Conservation (phyloP, 2,888 invertebrate species). For the Eupithecia subfuscata region DNA sequence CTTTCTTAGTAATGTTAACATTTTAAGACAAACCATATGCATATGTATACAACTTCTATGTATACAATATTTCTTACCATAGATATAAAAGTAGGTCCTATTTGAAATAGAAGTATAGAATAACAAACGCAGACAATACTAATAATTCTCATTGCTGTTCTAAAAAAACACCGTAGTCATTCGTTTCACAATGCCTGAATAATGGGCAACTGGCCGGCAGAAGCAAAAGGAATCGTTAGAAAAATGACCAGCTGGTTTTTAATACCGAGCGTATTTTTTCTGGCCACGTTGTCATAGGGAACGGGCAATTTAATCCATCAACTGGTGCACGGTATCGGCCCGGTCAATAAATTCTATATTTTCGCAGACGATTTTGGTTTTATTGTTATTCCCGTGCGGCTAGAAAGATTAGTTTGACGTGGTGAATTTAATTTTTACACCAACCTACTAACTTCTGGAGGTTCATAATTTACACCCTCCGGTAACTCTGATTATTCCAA, state of each 20-base stretch:
- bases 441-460: neutral
- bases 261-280: conserved; percentile 82
- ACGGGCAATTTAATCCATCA: conserved; percentile 85
- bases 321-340: conserved; percentile 71
- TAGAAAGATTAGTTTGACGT: conserved; percentile 64
- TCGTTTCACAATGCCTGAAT: conserved; percentile 50
- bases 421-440: neutral
- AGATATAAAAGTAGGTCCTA: neutral
- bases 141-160: neutral
- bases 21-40: neutral
- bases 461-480: neutral
- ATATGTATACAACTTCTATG: too few species aligned
- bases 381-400: conserved; percentile 69
- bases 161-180: neutral
- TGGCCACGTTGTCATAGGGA: conserved; percentile 83
- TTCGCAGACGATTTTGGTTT: conserved; percentile 78
- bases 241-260: conserved; percentile 84
- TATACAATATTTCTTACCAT: neutral
- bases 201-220: conserved; percentile 67
- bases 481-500: neutral
- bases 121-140: neutral
- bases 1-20: neutral
- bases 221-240: conserved; percentile 83
- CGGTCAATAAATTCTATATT: conserved; percentile 81
- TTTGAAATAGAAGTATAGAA: neutral